Percentiles rank a stretch among this genome's conserved stretches.
Evolutionary conservation across 1,140 invertebrate genomes (phyloP).

Genomic region (Schlechtendalia chinensis): DNA sequence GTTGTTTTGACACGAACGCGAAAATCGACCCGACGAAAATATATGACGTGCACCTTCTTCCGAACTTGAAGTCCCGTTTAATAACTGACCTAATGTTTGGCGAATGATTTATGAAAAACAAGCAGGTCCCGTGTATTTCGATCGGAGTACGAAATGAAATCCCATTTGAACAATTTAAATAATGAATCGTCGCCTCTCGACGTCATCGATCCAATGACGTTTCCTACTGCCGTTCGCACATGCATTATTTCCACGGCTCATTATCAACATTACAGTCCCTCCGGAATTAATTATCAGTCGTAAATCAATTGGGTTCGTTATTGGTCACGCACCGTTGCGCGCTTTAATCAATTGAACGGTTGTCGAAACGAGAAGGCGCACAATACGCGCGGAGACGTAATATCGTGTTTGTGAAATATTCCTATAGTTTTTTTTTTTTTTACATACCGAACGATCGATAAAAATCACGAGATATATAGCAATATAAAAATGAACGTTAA

Average conservation of each 20-base stretch:
- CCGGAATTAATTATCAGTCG: background rate
- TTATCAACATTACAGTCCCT: background rate
- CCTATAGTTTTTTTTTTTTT: too few relatives aligned
- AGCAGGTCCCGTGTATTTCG: background rate
- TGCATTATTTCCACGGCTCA: background rate
- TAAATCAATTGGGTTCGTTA: background rate
- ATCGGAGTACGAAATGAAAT: constrained; percentile 22
- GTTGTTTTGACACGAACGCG: background rate
- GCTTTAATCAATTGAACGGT: too few relatives aligned
- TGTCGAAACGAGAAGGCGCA: too few relatives aligned
- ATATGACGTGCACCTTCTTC: background rate
- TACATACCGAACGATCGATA: too few relatives aligned
- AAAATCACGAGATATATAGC: too few relatives aligned
- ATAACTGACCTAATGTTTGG: background rate
- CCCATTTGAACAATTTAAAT: constrained; percentile 9
- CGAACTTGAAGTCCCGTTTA: background rate
- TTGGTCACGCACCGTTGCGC: too few relatives aligned
- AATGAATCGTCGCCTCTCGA: background rate
- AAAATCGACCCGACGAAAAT: background rate
- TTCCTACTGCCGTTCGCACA: background rate
- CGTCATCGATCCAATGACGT: background rate
- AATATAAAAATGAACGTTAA: too few relatives aligned
- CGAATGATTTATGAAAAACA: background rate
- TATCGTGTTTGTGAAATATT: too few relatives aligned
- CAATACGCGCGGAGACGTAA: too few relatives aligned